Evolutionary conservation across 2,113 vertebrate species (phyloP), one percentile per base, ranked within the genome.

Genomic region (Aspiorhynchus laticeps): DNA sequence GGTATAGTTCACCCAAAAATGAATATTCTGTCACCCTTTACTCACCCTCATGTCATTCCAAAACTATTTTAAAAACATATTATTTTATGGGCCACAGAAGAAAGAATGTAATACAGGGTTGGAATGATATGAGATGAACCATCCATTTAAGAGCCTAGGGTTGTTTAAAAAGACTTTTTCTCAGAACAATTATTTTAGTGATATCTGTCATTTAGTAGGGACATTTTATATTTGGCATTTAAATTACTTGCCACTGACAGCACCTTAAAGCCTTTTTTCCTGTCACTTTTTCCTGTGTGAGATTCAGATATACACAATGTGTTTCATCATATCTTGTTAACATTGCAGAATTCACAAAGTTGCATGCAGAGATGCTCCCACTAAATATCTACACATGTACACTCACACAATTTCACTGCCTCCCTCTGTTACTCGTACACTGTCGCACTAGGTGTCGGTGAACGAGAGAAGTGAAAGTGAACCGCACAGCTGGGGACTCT

Each of bases 401-500:
- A 28, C 81, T 51, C 19, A 38, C 41, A 84, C 69, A 56, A 59
- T 74, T 83, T 6, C 28, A 87, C 73, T 85, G 81, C 67, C 69
- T 65, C 12, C 33, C 65, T 86, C 21, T 83, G 65, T 59, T 79
- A 36, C 43, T 85, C 41, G 11, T 41, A 46, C 59, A 77, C 26
- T 41, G 74, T 41, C 21, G 19, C 26, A 43, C 31, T n/a, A 81
- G 65, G 63, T 65, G 31, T 83, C 61, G 10, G 67, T 5, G 46
- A 59, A 41, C 1, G 1, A 59, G 31, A 26, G 48, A 41, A 59
- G 69, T 73, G 33, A 74, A 19, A 77, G 63, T 53, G 80, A 83
- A 43, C 75, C 41, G 74, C 83, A 84, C 63, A 86, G 48, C 87
- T 88, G 86, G 75, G 82, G 65, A 86, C 82, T 61, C 67, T 71